Base-by-base conservation (phyloP, 2,113 vertebrate genomes). In the Siniperca knerii region DNA sequence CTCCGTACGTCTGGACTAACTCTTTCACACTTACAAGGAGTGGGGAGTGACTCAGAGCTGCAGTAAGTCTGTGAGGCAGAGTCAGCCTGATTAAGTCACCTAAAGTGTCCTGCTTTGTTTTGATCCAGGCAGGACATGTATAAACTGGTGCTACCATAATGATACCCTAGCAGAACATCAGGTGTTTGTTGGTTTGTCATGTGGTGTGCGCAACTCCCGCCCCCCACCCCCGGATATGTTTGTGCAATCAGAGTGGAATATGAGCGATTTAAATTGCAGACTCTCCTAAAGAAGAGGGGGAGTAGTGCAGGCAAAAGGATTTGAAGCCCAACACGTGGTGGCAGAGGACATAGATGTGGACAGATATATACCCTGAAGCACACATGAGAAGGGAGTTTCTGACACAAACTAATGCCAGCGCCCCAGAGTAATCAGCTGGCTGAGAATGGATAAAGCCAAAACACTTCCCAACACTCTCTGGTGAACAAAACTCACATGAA, bases 401-500 rank as follows among this genome's bases (percentile, higher is more conserved):
- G 89, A 87, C 76, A 80, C 77, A 84, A 82, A 79, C 54, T 75
- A 66, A 83, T 77, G 68, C 82, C 80, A 72, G 69, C 2, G 21
- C 66, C n/a, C 57, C 48, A 21, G 79, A 75, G 78, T 76, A 83
- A 90, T 88, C 88, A 86, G 75, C 60, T 74, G 71, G 68, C 76
- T 82, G 78, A 65, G 81, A 87, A 87, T 68, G 75, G 81, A 87
- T 80, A 37, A 79, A 85, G 84, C 78, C 83, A 66, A 54, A 88
- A 86, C 81, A 84, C 83, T 87, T 82, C 72, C 75, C 75, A 60
- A 87, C 74, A 87, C 68, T 80, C 68, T 79, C 54, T 7, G 50
- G 77, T 58, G 77, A 78, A 71, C 82, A 84, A 85, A 92, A 90
- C 77, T 89, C 89, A 92, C 90, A 92, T 83, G 74, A 86, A 84